Base-by-base conservation (phyloP, 2,888 invertebrate genomes). In the Cheiracanthium punctorium region DNA sequence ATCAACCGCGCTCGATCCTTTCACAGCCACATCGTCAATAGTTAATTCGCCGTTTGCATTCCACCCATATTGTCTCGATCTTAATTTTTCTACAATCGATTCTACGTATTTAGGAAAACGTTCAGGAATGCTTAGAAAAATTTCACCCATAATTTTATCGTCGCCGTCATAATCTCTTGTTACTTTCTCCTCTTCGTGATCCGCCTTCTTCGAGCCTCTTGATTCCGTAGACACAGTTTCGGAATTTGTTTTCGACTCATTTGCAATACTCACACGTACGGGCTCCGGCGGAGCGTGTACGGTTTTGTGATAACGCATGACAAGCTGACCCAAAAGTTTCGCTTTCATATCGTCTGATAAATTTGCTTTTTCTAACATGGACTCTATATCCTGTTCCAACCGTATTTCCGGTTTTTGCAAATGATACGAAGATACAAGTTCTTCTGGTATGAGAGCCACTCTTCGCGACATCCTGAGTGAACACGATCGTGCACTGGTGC, bases 281-380 rank as follows among this genome's bases (percentile, higher is more conserved):
- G 82, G 82, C 2, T 82, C 76, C 0, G 71, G 58, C 0, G 76
- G 75, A n/a, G 32, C 43, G 14, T 71, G 76, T 1, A 43, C 24
- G 0, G 41, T 71, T 71, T 71, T 82, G 5, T 76, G 74, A 82
- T 70, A 82, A n/a, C 82, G 24, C 7, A 41, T 64, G 0, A 76
- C 12, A 14, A 82, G 10, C 14, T 82, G 82, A 17, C 82, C 24
- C 12, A 82, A 43, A 14, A 82, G 10, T 48, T 82, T 82, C 1
- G 70, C 71, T 24, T 82, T 82, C 41, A 76, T 58, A 29, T 82
- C 82, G n/a, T 82, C 82, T 0, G 82, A 32, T 14, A 82, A 17
- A 12, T 75, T 69, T 17, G 69, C 41, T 10, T 64, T 37, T 4
- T 82, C 77, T 10, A 82, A 48, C 17, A 82, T 41, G 24, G 37